Evolutionary conservation across 2,888 invertebrate genomes (phyloP).

Genomic region (Pristionchus mayeri): DNA sequence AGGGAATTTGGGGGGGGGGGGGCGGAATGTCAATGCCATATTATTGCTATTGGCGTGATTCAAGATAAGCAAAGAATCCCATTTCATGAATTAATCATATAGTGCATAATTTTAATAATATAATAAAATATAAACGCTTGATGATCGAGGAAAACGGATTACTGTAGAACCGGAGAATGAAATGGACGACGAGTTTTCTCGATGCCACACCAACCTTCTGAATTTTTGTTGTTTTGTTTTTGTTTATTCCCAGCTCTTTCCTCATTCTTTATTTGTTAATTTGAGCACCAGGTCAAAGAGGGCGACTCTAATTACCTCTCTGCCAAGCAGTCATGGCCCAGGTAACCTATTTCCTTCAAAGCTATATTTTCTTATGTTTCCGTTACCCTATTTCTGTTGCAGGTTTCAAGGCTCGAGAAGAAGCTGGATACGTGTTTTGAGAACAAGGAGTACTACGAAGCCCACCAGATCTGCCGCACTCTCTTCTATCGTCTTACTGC

Average conservation of each 20-base stretch:
- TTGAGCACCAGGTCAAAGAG: not conserved
- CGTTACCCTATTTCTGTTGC: not conserved
- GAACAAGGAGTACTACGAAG: conserved; percentile 68
- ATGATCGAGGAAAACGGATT: not conserved
- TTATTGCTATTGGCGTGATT: too few relatives aligned
- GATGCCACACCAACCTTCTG: not conserved
- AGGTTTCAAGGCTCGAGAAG: conserved; percentile 48
- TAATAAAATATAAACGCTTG: too few relatives aligned
- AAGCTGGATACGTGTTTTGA: conserved; percentile 55
- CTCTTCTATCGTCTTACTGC: conserved; percentile 59
- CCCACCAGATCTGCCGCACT: conserved; percentile 70
- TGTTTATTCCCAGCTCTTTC: not conserved
- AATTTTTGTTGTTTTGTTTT: not conserved
- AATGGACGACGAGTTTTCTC: not conserved
- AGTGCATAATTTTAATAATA: too few relatives aligned
- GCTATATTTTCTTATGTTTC: too few relatives aligned
- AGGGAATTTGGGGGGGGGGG: not conserved
- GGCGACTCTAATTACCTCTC: not conserved
- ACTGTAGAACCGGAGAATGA: conserved; percentile 15
- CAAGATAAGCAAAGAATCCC: too few relatives aligned
- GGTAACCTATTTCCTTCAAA: not conserved
- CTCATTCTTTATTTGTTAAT: not conserved
- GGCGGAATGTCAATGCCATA: too few relatives aligned
- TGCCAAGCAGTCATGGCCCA: conserved; percentile 21
- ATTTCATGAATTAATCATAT: too few relatives aligned